Evolutionary conservation across 1,140 invertebrate species (phyloP), one percentile per base, ranked within the genome.

Genomic region (Callitettix versicolor): DNA sequence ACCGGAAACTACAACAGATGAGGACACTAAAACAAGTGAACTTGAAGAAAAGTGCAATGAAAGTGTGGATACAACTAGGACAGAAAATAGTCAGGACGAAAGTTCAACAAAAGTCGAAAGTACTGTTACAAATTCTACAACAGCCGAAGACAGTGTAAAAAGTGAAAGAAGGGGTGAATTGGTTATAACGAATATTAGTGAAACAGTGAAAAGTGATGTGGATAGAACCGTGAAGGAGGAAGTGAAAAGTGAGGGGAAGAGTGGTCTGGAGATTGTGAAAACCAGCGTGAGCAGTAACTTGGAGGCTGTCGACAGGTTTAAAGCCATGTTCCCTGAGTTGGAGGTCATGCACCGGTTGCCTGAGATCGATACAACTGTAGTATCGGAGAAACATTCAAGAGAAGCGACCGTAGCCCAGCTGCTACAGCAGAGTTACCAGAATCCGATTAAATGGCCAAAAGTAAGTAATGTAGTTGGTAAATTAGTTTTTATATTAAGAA

Each of bases 281-380:
- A 38, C 15, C 14, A 33, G 26, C 14, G 41, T 49, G 3, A 38
- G 46, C 22, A 18, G 30, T 14, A 48, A 58, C 24, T 46, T 53
- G 18, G 57, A 61, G 53, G 64, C 60, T 18, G 64, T 64, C n/a
- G 65, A 64, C 43, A 58, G 58, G 20, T 68, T 85, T 0, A 84
- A 84, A 65, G 81, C 81, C 0, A 81, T 83, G 73, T 85, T 84
- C 56, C 82, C 82, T 6, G 82, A 85, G 64, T 69, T 85, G 26
- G 82, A 85, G 67, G 81, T 85, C 0, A 83, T 84, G 58, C 81
- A 84, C 62, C 67, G 75, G 49, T 66, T 80, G 33, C 75, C 78
- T 6, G 77, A 80, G 67, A 74, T 79, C 22, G 78, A 80, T 57
- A 78, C 78, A 1, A 79, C 76, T 64, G 73, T 79, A 3, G 58